Evolutionary conservation across 2,797 vertebrate species (phyloP), one percentile per base, ranked within the genome.

Genomic region (Hephaestus fuliginosus): DNA sequence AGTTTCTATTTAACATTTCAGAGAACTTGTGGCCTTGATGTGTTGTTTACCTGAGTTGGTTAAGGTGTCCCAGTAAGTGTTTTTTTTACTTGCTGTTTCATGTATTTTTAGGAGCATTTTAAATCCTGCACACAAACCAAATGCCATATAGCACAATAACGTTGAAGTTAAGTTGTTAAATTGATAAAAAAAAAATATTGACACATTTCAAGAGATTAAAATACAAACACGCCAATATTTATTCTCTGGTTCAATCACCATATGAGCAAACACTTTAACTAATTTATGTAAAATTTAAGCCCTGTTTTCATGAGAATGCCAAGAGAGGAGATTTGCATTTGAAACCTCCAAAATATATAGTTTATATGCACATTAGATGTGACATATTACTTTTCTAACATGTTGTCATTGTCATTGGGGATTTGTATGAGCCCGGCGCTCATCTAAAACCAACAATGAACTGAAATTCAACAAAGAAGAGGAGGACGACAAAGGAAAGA

Each of bases 361-460:
- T 30, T 9, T 57, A 11, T 33, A 2, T 28, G 22, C 17, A 17
- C 70, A 66, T 20, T 30, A 61, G 39, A 76, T 41, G 39, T 58
- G 36, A 58, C 8, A 15, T n/a, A 49, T 62, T 28, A 51, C 4
- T 33, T 63, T 58, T 58, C 4, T 28, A 62, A 58, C 18, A 65
- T 33, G 22, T 12, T 7, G 56, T 51, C 41, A 44, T 67, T 62
- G 57, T 39, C 41, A 22, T 20, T 30, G 52, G 7, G 48, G 74
- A 77, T 64, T 72, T 67, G 18, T 43, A 9, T 68, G 63, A 69
- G 51, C 69, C n/a, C 30, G 18, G 46, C 7, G 2, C 57, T 66
- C 46, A 25, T 30, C 67, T 33, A 14, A 52, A 67, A 67, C 22
- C 56, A 46, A 60, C 66, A 70, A 70, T 46, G 12, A 46, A 25